Evolutionary conservation across 2,113 vertebrate species (phyloP), one percentile per base, ranked within the genome.

Genomic region (Phrynosoma platyrhinos): DNA sequence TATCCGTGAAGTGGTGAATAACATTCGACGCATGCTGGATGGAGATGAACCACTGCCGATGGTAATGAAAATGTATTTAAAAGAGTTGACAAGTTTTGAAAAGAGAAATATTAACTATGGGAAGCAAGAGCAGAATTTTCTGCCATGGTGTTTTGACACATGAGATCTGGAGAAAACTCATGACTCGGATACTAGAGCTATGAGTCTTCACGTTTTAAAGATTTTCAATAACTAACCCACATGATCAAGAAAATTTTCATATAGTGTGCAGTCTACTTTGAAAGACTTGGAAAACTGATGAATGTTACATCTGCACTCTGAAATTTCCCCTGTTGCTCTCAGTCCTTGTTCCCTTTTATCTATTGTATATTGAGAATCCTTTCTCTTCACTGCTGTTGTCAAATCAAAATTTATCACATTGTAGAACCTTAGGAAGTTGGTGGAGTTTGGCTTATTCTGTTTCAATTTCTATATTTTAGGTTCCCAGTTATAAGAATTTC

Each of bases 401-500:
- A 23, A 27, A 9, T 10, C 25, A n/a, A 52, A 66, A 68, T 20
- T 5, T 12, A 23, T 3, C 6, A 47, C 3, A 16, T 62, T 62
- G 58, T 62, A 23, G 23, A 20, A 30, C 16, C 30, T 58, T 80
- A 32, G 18, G 18, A 16, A 30, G 0, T 64, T 68, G 13, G 27
- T 8, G 40, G 25, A 30, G n/a, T 62, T 25, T 86, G 40, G 40
- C 16, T 76, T 52, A 53, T 30, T 86, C 53, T 79, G 78, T 82
- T 64, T 25, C 40, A 36, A 21, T 55, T 18, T 93, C 9, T 92
- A 85, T 12, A 83, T 87, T 40, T 90, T 92, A 99, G 99, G 96
- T 99, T 91, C 99, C 99, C 77, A 99, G 91, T 94, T 99, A 98
- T 91, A 99, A 98, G 96, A 98, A 98, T 83, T 99, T 99, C 95